Percentiles rank a stretch among this genome's conserved stretches.
Evolutionary conservation across 2,113 vertebrate species (phyloP).

Genomic region (Delphinus delphis): DNA sequence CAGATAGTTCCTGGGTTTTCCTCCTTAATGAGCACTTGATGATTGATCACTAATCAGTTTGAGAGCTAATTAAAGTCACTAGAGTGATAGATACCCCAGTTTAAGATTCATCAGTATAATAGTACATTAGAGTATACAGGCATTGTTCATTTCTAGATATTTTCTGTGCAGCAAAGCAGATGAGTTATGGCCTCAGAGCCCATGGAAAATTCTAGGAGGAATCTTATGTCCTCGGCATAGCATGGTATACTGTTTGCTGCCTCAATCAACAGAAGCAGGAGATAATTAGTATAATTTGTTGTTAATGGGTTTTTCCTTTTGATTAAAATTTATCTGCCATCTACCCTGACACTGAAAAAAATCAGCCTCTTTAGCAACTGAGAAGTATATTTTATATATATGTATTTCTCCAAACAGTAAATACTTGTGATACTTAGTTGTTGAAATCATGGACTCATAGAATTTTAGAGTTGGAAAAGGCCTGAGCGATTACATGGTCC

Average conservation of each 20-base stretch:
- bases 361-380: not conserved
- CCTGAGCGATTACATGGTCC: not conserved
- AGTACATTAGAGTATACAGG: not conserved
- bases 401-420: not conserved
- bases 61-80: constrained; percentile 75
- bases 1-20: constrained; percentile 57
- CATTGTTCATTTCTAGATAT: constrained; percentile 62
- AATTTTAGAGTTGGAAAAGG: not conserved
- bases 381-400: not conserved
- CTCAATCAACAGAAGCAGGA: constrained; percentile 10
- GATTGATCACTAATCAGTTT: constrained; percentile 78
- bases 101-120: constrained; percentile 50
- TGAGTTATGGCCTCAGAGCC: not conserved
- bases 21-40: constrained; percentile 70
- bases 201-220: not conserved
- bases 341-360: not conserved
- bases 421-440: not conserved
- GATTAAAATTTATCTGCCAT: not conserved
- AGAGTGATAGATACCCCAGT: constrained; percentile 69
- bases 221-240: accelerated
- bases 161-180: constrained; percentile 48
- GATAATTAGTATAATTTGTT: constrained; percentile 53
- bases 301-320: constrained; percentile 27
- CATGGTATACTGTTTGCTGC: accelerated
- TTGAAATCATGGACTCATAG: not conserved